Conservation (phyloP, 2,113 vertebrate genomes). For the Sinosuthora webbiana region DNA sequence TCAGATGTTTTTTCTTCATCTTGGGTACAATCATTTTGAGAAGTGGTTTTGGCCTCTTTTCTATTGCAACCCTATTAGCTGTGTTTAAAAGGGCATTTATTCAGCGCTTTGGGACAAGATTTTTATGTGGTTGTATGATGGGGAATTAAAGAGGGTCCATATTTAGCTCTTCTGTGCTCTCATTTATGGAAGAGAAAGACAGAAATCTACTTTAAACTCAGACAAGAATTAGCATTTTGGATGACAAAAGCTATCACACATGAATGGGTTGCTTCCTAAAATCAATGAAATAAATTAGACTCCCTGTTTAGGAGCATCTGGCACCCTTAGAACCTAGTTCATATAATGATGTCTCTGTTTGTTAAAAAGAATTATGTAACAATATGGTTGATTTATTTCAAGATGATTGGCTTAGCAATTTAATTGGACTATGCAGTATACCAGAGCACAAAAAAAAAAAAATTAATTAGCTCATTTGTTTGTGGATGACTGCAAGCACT, state of each 20-base stretch:
- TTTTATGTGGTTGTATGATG: background rate
- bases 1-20: background rate
- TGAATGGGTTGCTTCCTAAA: conserved; percentile 73
- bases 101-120: background rate
- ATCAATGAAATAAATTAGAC: conserved; percentile 75
- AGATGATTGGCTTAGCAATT: conserved; percentile 72
- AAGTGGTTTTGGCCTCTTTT: background rate
- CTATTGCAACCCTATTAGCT: background rate
- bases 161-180: conserved; percentile 19
- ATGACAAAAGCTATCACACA: conserved; percentile 69
- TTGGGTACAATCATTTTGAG: background rate
- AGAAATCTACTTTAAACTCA: conserved; percentile 55
- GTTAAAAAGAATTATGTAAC: conserved; percentile 77
- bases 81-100: background rate
- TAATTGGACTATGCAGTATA: conserved; percentile 72
- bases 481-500: conserved; percentile 57
- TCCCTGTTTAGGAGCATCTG: conserved; percentile 77
- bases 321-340: conserved; percentile 70
- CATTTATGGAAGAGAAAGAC: conserved; percentile 28
- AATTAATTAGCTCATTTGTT: conserved; percentile 69
- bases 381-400: conserved; percentile 76
- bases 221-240: conserved; percentile 68
- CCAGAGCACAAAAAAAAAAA: conserved; percentile 43
- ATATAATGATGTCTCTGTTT: conserved; percentile 75
- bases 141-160: background rate